Base-by-base conservation (phyloP, 1,140 invertebrate genomes). In the Centruroides sculpturatus region DNA sequence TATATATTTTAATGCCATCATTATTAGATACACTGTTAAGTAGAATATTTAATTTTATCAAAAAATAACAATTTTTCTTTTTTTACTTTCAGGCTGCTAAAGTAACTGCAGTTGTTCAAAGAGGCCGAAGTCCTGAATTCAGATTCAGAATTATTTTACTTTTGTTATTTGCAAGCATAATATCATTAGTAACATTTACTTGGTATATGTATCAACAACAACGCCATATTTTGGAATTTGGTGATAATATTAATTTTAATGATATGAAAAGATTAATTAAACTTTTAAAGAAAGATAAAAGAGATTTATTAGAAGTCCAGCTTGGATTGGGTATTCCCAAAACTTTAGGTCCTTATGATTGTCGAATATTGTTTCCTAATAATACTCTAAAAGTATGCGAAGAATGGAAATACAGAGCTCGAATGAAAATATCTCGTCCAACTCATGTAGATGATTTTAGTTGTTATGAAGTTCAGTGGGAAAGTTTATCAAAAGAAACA, bases 391-490 rank as follows among this genome's bases (percentile, higher is more conserved):
- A 65, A 54, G 57, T 68, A 12, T 69, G 68, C 57, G 54, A 64
- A 47, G 67, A 69, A 62, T 69, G 68, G 68, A 65, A 68, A 55
- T 66, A 66, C 61, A 35, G 68, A 46, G 67, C 68, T 8, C 58
- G 62, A n/a, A 50, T 69, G 35, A 58, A 55, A 12, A 65, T 69
- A n/a, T 48, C 59, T 47, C 12, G n/a, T 41, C 51, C 51, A 46
- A 53, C 47, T n/a, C 59, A 64, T 12, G 46, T 57, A 35, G 61
- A 64, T 36, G n/a, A 60, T 13, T 58, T 69, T 47, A 68, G 60
- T 54, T 93, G 90, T 68, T 92, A 92, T 66, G 81, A 83, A 23
- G 73, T 92, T 0, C 79, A 83, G n/a, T 93, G 89, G 89, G 79
- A 87, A 68, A 82, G 86, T 35, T 61, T 75, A 23, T 34, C 62